Evolutionary conservation across 2,888 invertebrate species (phyloP), one percentile per base, ranked within the genome.

Genomic region (Heliconius charithonia): DNA sequence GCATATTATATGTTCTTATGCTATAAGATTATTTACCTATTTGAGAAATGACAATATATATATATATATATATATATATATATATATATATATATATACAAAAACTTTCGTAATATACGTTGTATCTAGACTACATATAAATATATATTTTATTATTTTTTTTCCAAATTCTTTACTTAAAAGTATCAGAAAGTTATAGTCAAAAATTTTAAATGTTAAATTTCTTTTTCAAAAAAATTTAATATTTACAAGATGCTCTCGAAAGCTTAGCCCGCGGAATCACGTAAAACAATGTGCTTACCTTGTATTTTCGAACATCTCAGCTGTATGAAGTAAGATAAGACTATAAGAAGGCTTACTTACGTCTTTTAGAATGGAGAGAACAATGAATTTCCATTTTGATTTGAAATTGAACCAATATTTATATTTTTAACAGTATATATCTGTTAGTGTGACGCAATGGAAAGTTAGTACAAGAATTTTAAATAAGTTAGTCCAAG

Each of bases 281-380:
- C 19, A 19, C 63, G 29, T 65, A 65, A 65, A 65, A 29, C 63
- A 7, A 65, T 65, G 63, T 65, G 9, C 63, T 29, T 65, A 65
- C 27, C 63, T 65, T 29, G 29, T 65, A 65, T 65, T 19, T 65
- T 29, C 9, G 63, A 65, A 65, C 63, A 9, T 65, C 63, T 27
- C 29, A 63, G 63, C 63, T 65, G 27, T 63, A 27, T 63, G 16
- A 65, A 65, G 19, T 9, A 19, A 16, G 16, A 16, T 63, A 63
- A 65, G 63, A 27, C 63, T 65, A 29, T 65, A 65, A 65, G 63
- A 65, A 65, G 6, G 63, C 19, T 65, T 65, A 65, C 19, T 65
- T 65, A 65, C 63, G 16, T 65, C 63, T 65, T 29, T 27, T 19
- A 65, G 27, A 65, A 22, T 12, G 27, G 29, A 65, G 29, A 65